Percentiles rank a stretch among this genome's conserved stretches.
phyloP scores from a whole-genome alignment of 2,113 vertebrate genomes.

The Laticauda colubrina region DNA sequence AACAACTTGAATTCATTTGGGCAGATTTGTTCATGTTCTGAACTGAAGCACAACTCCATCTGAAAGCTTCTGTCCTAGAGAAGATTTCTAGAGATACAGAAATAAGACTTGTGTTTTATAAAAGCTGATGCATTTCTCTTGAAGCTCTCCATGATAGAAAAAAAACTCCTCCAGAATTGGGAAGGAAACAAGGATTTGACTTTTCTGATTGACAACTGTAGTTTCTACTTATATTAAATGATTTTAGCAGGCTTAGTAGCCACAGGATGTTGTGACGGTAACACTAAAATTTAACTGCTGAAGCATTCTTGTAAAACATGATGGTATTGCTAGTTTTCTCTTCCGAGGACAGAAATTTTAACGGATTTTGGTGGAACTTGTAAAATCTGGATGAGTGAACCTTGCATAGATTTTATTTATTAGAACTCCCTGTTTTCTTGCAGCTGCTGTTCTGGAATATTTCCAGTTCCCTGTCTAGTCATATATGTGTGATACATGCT shows the following conservation, averaged over 20 bases:
- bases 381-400: background rate
- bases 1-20: background rate
- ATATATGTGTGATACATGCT: background rate
- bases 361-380: background rate
- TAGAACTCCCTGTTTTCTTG: background rate
- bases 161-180: background rate
- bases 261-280: background rate
- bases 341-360: background rate
- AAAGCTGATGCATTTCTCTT: background rate
- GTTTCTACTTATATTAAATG: background rate
- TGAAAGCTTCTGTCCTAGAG: background rate
- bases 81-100: background rate
- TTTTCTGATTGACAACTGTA: background rate
- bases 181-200: background rate
- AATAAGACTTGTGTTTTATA: background rate
- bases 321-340: background rate
- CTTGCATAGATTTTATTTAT: background rate
- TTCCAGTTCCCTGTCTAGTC: background rate
- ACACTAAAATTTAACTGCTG: background rate
- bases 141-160: background rate
- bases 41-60: background rate
- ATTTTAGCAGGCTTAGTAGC: background rate
- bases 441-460: background rate
- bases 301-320: background rate
- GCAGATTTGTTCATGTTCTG: background rate